Evolutionary conservation across 2,797 vertebrate species (phyloP), one percentile per base, ranked within the genome.

Genomic region (Melanogrammus aeglefinus): DNA sequence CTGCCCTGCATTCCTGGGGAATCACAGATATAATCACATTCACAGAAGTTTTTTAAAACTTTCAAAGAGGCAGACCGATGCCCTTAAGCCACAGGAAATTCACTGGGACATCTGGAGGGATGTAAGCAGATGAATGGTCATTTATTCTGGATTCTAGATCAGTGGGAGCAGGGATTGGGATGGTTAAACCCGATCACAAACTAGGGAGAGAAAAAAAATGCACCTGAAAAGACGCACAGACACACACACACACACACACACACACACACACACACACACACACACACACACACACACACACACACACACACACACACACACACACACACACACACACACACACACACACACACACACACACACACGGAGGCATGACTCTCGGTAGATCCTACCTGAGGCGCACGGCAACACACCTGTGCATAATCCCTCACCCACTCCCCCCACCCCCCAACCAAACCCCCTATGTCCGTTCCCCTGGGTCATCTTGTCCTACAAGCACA

Each of bases 31-130:
- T 91, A 94, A 91, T 94, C 92, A 91, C 90, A 93, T 92, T 93
- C 92, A 90, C 87, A 93, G 92, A 92, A 93, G 92, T 94, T 95
- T 94, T 94, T 93, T 41, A 90, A 92, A 94, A 94, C 91, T 93
- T 94, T 93, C 91, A 94, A 95, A 94, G 92, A 88, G 86, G 91
- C 92, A 90, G 88, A 91, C 92, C 92, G 92, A 87, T 33, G 87
- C 91, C 90, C 90, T 9, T 94, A 95, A 95, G 91, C 93, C 90
- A 89, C 94, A 94, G 94, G 94, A 95, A 95, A 95, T 95, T 95
- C 92, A 89, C 91, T 88, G 81, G 89, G 92, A 93, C 94, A 94
- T 94, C 94, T 95, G 94, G 93, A 93, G 92, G 93, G 89, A 93
- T 94, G 93, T 92, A 89, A 86, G 90, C 89, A 94, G 93, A 94